Percentiles rank a stretch among this genome's conserved stretches.
Conservation (phyloP, 1,140 invertebrate genomes). For the Ganaspis sp. region DNA sequence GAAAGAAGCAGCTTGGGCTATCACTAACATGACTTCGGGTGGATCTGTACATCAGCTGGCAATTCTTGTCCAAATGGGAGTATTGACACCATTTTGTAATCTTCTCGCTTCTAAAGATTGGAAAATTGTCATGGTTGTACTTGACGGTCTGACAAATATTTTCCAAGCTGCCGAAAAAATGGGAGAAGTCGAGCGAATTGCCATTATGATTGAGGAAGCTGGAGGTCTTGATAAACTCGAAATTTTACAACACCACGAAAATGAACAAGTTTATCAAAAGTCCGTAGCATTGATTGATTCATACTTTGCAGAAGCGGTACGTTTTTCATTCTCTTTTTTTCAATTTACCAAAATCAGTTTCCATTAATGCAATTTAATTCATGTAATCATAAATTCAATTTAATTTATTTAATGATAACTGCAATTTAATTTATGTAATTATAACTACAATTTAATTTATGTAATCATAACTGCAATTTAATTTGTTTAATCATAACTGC, state of each 20-base stretch:
- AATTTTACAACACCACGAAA: slow-evolving; percentile 84
- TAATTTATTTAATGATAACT: too few species aligned
- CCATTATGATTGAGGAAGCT: slow-evolving; percentile 80
- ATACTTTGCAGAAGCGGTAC: slow-evolving; percentile 83
- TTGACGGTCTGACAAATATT: slow-evolving; percentile 82
- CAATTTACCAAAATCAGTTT: too few species aligned
- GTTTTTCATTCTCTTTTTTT: slow-evolving; percentile 33
- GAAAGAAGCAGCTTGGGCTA: slow-evolving; percentile 89
- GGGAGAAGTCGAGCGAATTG: slow-evolving; percentile 75
- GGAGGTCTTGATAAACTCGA: slow-evolving; percentile 87
- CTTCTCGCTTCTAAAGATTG: slow-evolving; percentile 79
- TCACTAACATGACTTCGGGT: slow-evolving; percentile 88
- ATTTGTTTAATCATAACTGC: too few species aligned
- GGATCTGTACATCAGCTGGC: slow-evolving; percentile 83
- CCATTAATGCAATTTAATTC: too few species aligned
- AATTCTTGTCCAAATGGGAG: slow-evolving; percentile 78
- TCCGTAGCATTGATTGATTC: slow-evolving; percentile 88
- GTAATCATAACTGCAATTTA: too few species aligned
- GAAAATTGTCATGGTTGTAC: slow-evolving; percentile 78
- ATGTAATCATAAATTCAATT: too few species aligned
- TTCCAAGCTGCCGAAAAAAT: slow-evolving; percentile 77
- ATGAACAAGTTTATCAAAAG: slow-evolving; percentile 90
- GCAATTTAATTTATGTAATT: too few species aligned
- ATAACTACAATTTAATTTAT: too few species aligned
- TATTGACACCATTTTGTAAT: slow-evolving; percentile 74